Conservation (phyloP, 2,113 vertebrate species). For the Nibea albiflora region DNA sequence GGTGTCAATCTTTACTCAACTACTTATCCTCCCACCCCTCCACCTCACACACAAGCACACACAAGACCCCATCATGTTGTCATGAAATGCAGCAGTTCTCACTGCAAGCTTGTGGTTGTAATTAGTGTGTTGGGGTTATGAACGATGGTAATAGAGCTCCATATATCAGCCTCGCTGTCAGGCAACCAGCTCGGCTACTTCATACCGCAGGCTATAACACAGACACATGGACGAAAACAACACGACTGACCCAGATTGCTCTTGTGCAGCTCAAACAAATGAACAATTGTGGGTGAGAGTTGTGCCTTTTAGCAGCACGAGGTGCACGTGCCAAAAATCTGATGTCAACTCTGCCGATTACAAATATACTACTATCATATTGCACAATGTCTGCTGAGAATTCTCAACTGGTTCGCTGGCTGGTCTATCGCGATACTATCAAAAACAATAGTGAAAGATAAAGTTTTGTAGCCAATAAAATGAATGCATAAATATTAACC, state of each 20-base stretch:
- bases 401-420: not conserved
- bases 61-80: conserved; percentile 5
- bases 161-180: conserved; percentile 51
- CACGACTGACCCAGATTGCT: conserved; percentile 21
- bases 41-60: conserved; percentile 16
- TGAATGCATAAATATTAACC: not conserved
- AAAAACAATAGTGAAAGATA: too few species aligned
- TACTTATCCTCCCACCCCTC: not conserved
- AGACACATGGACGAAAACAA: conserved; percentile 9
- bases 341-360: not conserved
- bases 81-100: conserved; percentile 18
- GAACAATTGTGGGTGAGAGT: not conserved
- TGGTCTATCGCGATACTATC: not conserved
- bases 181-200: conserved; percentile 11
- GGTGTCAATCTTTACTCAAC: conserved; percentile 42
- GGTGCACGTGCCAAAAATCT: not conserved
- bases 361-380: too few species aligned
- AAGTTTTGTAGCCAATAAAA: too few species aligned
- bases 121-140: conserved; percentile 51
- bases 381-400: not conserved
- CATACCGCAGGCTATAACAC: conserved; percentile 30
- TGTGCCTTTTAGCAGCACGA: not conserved
- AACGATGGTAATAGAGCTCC: conserved; percentile 32
- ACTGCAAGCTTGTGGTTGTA: conserved; percentile 37
- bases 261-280: not conserved